Base-by-base conservation (phyloP, 2,113 vertebrate genomes). In the Hippocampus abdominalis region DNA sequence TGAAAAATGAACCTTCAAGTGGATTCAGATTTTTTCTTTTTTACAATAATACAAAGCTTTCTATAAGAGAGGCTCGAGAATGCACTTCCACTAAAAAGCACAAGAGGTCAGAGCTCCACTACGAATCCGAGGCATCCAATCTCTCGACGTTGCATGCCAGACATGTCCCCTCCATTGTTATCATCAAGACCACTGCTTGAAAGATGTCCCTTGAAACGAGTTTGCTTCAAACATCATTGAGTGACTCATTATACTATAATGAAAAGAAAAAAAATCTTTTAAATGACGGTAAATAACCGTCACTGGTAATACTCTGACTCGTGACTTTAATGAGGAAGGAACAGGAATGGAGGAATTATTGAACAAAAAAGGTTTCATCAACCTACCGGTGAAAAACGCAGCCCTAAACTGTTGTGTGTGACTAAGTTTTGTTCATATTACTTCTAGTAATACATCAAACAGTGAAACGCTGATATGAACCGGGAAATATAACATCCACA, bases 71-170 rank as follows among this genome's bases (percentile, higher is more conserved):
- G 57, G 27, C 57, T 32, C 18, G 11, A 71, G 25, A 62, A 25
- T 86, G 90, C 79, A 89, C 72, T 92, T 84, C 86, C 74, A 71
- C 25, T 74, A 63, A 62, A 18, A 32, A 67, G 57, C 91, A 92
- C 88, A 85, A 90, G 91, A 90, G 91, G 91, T 88, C 91, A 91
- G 89, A 87, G 78, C 78, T 89, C 21, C 79, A 86, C 89, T 85
- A 79, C 76, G 76, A 91, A 92, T 90, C 32, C 72, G 75, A 56
- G 10, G 56, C n/a, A 12, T 20, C 36, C 69, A 39, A 64, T 74
- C 74, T 63, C 32, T 36, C 56, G 49, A 70, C 29, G 46, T 70
- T 69, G 61, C 29, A 74, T 81, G 69, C 81, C 64, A 69, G 70
- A 72, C 76, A 81, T 79, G 79, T 68, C 62, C 77, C 29, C 69